Percentiles rank a stretch among this genome's conserved stretches.
Evolutionary conservation across 2,888 invertebrate genomes (phyloP).

Genomic region (Callyntrura guangdongensis): DNA sequence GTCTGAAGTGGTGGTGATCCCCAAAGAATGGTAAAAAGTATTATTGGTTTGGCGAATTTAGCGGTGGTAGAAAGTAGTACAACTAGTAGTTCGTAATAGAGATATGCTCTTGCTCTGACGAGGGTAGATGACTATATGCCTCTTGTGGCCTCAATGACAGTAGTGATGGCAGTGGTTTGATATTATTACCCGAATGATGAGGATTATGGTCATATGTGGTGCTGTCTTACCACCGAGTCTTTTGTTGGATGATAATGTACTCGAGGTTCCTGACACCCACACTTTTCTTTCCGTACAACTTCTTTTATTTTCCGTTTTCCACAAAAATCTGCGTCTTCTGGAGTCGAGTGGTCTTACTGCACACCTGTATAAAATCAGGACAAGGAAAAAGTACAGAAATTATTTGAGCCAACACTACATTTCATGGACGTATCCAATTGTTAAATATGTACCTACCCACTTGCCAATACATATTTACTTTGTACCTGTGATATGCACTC

Average conservation of each 20-base stretch:
- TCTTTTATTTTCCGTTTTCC: slow-evolving; percentile 23
- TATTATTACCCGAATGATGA: slow-evolving; percentile 17
- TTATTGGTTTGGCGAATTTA: slow-evolving; percentile 42
- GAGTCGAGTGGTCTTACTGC: neutral
- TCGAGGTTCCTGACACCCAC: neutral
- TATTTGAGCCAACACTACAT: slow-evolving; percentile 31
- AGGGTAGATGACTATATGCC: slow-evolving; percentile 1
- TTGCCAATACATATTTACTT: neutral
- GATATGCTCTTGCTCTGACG: slow-evolving; percentile 25
- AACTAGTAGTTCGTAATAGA: slow-evolving; percentile 23
- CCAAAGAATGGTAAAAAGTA: slow-evolving; percentile 26
- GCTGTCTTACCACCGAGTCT: slow-evolving; percentile 24
- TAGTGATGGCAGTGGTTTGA: slow-evolving; percentile 13
- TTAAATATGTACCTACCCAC: neutral
- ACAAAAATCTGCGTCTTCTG: neutral
- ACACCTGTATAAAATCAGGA: neutral
- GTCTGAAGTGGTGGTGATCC: slow-evolving; percentile 19
- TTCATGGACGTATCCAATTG: neutral
- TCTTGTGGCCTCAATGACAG: slow-evolving; percentile 28
- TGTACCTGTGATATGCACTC: neutral
- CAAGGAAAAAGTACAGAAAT: neutral
- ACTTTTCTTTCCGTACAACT: neutral
- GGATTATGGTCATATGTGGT: slow-evolving; percentile 32
- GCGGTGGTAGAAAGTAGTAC: slow-evolving; percentile 1
- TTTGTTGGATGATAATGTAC: slow-evolving; percentile 45